Conservation (phyloP, 1,140 invertebrate species). For the Bombus confusus region DNA sequence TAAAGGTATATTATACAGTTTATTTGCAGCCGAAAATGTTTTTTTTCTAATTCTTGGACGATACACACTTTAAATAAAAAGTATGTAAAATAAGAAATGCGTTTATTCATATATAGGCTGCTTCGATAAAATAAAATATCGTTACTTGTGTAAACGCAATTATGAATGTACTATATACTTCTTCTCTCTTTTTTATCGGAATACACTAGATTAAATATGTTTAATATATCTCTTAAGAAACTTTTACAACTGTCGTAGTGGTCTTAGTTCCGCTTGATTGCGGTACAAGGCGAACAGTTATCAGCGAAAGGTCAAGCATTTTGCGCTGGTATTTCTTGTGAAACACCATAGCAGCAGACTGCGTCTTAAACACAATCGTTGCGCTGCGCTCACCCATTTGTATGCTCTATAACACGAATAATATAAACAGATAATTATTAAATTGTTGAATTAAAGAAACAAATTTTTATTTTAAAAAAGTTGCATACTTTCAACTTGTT, state of each 20-base stretch:
- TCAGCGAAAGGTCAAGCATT: slow-evolving; percentile 84
- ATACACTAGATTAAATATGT: slow-evolving; percentile 39
- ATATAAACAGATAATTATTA: slow-evolving; percentile 63
- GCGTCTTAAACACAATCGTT: slow-evolving; percentile 83
- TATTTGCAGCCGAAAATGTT: slow-evolving; percentile 36
- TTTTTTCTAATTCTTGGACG: slow-evolving; percentile 30
- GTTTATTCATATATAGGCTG: slow-evolving; percentile 19
- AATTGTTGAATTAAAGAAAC: slow-evolving; percentile 13
- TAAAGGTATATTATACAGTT: slow-evolving; percentile 42
- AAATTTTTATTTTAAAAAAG: slow-evolving; percentile 42
- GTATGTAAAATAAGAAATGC: slow-evolving; percentile 43
- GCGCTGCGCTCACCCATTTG: slow-evolving; percentile 82
- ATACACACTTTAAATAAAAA: slow-evolving; percentile 17
- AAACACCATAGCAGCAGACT: slow-evolving; percentile 83
- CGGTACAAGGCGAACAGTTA: slow-evolving; percentile 81
- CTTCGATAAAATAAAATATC: slow-evolving; percentile 24
- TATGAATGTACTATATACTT: slow-evolving; percentile 22
- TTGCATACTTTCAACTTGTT: slow-evolving; percentile 6
- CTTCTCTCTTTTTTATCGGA: slow-evolving; percentile 2
- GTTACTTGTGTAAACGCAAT: slow-evolving; percentile 35
- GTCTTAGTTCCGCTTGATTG: slow-evolving; percentile 60
- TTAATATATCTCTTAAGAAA: slow-evolving; percentile 59
- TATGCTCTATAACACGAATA: slow-evolving; percentile 79
- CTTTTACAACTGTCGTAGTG: slow-evolving; percentile 48
- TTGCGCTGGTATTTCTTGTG: slow-evolving; percentile 84